These are phyloP conservation scores for Lucilia sericata DNA, from an alignment of 1,140 invertebrate genomes.

Conservation along the genomic window DNA sequence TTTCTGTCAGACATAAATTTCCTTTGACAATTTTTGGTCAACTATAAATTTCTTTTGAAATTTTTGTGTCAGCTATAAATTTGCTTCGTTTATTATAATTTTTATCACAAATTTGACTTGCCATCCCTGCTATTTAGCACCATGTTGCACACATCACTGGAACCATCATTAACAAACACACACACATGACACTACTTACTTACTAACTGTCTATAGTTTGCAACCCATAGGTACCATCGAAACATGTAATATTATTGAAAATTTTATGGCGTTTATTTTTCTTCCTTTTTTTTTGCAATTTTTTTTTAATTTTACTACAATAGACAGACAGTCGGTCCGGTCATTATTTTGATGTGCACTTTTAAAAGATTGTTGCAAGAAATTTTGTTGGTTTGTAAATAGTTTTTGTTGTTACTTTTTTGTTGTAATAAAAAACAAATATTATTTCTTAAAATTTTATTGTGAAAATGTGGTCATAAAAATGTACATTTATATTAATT, in stretches of 20 bases:
- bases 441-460: background rate
- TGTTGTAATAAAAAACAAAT: background rate
- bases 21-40: too few species aligned
- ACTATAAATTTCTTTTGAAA: too few species aligned
- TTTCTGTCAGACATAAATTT: too few species aligned
- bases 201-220: background rate
- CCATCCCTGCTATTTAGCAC: background rate
- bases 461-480: background rate
- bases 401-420: too few species aligned
- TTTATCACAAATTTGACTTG: too few species aligned
- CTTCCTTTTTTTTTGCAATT: background rate
- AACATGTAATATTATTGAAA: background rate
- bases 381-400: background rate
- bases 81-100: too few species aligned
- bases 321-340: background rate
- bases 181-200: background rate
- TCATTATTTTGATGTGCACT: background rate
- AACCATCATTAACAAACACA: background rate
- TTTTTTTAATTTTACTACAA: background rate
- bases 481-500: background rate
- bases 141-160: constrained; percentile 26
- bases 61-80: too few species aligned
- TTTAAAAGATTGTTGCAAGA: constrained; percentile 20
- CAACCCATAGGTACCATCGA: background rate
- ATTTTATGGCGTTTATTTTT: background rate